Conservation (phyloP, 2,888 invertebrate species). For the Machimus atricapillus region DNA sequence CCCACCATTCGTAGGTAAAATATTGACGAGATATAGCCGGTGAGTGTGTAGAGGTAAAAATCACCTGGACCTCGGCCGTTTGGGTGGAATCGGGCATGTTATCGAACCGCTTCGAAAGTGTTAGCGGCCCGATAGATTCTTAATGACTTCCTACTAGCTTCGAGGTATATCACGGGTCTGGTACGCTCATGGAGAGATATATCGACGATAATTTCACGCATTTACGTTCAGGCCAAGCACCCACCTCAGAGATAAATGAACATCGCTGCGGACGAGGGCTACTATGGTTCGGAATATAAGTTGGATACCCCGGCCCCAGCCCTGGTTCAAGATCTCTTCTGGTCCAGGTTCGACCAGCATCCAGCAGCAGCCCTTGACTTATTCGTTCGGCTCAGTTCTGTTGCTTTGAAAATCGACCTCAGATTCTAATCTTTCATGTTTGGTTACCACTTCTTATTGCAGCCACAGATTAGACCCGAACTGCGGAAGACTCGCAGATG, state of each 20-base stretch:
- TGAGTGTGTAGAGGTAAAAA: neutral
- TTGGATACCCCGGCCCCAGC: neutral
- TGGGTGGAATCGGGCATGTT: conserved; percentile 4
- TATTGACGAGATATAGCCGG: neutral
- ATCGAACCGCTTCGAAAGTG: conserved; percentile 17
- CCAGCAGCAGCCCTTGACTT: conserved; percentile 30
- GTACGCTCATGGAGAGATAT: conserved; percentile 24
- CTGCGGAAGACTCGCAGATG: conserved; percentile 1
- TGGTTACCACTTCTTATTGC: conserved; percentile 38
- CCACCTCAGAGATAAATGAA: conserved; percentile 25
- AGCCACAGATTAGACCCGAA: neutral
- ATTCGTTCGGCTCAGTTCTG: neutral
- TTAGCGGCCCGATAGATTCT: conserved; percentile 25
- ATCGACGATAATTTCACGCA: conserved; percentile 45
- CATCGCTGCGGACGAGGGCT: neutral
- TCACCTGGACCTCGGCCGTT: neutral
- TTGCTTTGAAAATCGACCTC: conserved; percentile 32
- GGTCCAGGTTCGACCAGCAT: neutral
- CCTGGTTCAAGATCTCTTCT: neutral
- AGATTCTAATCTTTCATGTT: conserved; percentile 35
- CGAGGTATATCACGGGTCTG: neutral
- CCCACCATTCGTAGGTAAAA: conserved; percentile 7
- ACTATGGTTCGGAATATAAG: neutral
- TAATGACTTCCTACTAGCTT: conserved; percentile 32
- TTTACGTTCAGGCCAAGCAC: conserved; percentile 36